Conservation (phyloP, 2,888 invertebrate genomes). For the Ferdinandea cuprea region DNA sequence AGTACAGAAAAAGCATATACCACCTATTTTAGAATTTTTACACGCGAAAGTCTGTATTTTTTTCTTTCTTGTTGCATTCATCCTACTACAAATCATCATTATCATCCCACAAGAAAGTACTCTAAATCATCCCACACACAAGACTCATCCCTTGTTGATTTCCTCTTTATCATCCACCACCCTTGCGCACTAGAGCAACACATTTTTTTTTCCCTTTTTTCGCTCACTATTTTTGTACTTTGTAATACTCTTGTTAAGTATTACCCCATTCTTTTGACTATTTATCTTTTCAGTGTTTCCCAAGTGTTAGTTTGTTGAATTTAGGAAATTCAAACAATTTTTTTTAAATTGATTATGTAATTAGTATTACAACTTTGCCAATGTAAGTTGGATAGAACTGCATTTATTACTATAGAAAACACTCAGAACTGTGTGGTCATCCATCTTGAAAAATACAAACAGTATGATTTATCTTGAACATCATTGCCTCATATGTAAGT, state of each 20-base stretch:
- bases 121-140: conserved; percentile 49
- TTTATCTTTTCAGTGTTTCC: too few relatives aligned
- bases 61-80: conserved; percentile 69
- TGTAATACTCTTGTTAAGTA: conserved; percentile 17
- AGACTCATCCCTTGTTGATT: background rate
- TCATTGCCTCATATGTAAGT: too few relatives aligned
- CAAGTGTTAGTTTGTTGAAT: too few relatives aligned
- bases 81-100: conserved; percentile 12
- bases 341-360: too few relatives aligned
- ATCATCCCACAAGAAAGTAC: background rate
- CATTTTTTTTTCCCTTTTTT: background rate
- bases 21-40: conserved; percentile 2
- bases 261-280: conserved; percentile 21
- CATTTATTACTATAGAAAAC: too few relatives aligned
- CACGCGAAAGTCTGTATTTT: conserved; percentile 21
- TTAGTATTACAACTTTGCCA: too few relatives aligned
- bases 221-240: background rate
- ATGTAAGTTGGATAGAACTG: too few relatives aligned
- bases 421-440: too few relatives aligned
- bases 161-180: conserved; percentile 49
- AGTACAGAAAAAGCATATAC: conserved; percentile 83
- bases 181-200: conserved; percentile 55
- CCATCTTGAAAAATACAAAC: too few relatives aligned
- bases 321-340: too few relatives aligned
- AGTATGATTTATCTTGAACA: too few relatives aligned